Base-by-base conservation (phyloP, 2,113 vertebrate species). In the Herpailurus yagouaroundi region DNA sequence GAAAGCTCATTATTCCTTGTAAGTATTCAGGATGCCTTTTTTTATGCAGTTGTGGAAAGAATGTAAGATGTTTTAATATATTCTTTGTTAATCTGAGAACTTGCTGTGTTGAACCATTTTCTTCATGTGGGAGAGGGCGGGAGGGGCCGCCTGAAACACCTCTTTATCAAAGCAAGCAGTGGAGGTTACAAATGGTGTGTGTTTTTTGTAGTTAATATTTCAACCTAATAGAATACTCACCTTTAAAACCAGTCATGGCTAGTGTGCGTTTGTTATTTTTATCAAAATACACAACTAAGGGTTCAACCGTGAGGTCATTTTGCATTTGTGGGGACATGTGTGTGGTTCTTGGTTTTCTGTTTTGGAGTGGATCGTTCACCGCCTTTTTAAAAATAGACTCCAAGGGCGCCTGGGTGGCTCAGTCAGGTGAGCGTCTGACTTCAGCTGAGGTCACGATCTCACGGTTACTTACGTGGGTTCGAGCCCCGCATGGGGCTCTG, bases 21-120 rank as follows among this genome's bases (percentile, higher is more conserved):
- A 98, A 97, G 96, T 97, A 94, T 98, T 97, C 97, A 94, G 83
- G 86, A 95, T 97, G 93, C 91, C 95, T 97, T 91, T 96, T 83
- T 97, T 97, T 77, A 96, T 79, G 89, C 91, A 91, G 71, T 95
- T 94, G 97, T 98, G 98, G 97, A 96, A 98, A 97, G 97, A 98
- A 98, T 97, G 97, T 98, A 97, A 98, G 97, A 98, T 98, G 97
- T 98, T 98, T 98, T 99, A 99, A 99, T 98, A 98, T 98, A 98
- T 98, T 98, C 94, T 98, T 97, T 98, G 91, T 97, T 98, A 96
- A 86, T 69, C 91, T 89, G 85, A 98, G 93, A 98, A 88, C 94
- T 98, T 97, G 97, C 94, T 98, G 57, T 97, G 63, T 81, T 89
- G 91, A 95, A 83, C 97, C 97, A 96, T 98, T 98, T 95, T 98